These are phyloP conservation scores for Liolophura sinensis DNA, from an alignment of 1,140 invertebrate species.

Conservation along the genomic window DNA sequence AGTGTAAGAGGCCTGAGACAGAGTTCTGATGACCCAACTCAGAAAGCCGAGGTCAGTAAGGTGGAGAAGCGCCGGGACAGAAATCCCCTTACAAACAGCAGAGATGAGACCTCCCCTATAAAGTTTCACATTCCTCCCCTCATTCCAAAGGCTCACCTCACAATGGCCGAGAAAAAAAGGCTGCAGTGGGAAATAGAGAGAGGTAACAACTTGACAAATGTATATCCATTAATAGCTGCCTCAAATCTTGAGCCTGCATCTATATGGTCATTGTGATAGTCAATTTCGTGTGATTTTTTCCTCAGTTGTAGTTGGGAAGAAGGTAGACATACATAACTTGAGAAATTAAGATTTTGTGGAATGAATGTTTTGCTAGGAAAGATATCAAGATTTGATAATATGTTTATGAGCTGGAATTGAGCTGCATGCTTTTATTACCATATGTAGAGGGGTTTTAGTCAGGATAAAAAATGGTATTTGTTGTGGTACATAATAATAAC, in stretches of 20 bases:
- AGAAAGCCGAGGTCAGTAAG: constrained; percentile 7
- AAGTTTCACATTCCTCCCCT: not conserved
- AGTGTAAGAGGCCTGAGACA: constrained; percentile 1
- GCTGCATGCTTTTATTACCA: no score
- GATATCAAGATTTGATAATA: no score
- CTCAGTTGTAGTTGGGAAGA: no score
- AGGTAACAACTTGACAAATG: constrained; percentile 32
- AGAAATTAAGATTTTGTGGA: no score
- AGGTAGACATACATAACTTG: not conserved
- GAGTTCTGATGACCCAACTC: not conserved
- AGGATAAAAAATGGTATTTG: no score
- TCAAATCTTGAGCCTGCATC: no score
- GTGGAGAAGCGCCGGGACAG: constrained; percentile 7
- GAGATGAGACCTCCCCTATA: not conserved
- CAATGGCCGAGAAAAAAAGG: constrained; percentile 49
- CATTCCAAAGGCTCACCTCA: constrained; percentile 16
- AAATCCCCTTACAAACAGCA: constrained; percentile 10
- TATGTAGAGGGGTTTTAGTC: no score
- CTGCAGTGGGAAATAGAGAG: constrained; percentile 53
- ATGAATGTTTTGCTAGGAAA: no score
- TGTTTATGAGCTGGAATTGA: no score
- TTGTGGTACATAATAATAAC: no score
- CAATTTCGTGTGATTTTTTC: no score
- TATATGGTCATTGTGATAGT: no score
- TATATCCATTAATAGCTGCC: not conserved